Evolutionary conservation across 2,113 vertebrate genomes (phyloP).

Genomic region (Ranitomeya imitator): DNA sequence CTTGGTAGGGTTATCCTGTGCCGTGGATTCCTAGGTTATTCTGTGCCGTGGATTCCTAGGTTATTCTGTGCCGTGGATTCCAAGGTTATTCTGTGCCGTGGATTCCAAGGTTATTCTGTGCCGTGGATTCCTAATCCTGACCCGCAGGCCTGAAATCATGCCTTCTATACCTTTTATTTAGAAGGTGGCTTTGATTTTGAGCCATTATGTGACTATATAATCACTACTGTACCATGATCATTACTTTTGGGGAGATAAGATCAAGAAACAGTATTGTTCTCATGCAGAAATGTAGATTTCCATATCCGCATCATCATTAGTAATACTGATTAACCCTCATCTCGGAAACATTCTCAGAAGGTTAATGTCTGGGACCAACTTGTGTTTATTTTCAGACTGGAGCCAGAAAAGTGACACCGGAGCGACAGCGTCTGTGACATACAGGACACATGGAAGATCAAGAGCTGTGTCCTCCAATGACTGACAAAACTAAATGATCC

Average conservation of each 20-base stretch:
- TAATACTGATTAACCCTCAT: neutral
- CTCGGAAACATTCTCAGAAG: conserved; percentile 18
- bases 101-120: neutral
- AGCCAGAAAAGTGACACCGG: conserved; percentile 52
- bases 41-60: too few species aligned
- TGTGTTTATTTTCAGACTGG: conserved; percentile 53
- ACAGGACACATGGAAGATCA: conserved; percentile 37
- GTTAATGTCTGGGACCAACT: conserved; percentile 30
- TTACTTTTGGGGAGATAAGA: neutral
- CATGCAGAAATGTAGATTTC: neutral
- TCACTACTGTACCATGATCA: neutral
- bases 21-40: neutral
- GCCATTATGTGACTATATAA: neutral
- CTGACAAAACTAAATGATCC: conserved; percentile 9
- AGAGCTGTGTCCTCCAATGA: conserved; percentile 19
- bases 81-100: neutral
- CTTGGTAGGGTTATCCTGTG: conserved; percentile 11
- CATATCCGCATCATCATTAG: neutral
- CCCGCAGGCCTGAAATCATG: neutral
- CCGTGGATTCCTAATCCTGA: neutral
- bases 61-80: too few species aligned
- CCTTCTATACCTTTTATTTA: neutral
- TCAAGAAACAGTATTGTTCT: neutral
- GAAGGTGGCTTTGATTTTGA: neutral
- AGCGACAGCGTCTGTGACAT: conserved; percentile 27